Conservation (phyloP, 2,797 vertebrate genomes). For the Mus minutoides region DNA sequence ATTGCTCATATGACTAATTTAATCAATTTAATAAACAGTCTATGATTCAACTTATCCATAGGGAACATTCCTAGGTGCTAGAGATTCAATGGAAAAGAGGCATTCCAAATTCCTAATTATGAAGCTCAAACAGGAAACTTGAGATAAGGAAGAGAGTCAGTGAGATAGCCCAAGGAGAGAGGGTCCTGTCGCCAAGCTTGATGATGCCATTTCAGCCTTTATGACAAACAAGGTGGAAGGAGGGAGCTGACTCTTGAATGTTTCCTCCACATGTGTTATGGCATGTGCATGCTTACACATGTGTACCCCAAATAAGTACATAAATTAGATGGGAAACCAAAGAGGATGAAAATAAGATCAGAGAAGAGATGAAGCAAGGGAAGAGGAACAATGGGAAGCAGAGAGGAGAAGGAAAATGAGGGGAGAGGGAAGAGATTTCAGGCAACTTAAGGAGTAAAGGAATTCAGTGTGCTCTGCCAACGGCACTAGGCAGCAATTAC, state of each 20-base stretch:
- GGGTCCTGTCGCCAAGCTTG: background rate
- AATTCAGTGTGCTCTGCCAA: background rate
- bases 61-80: background rate
- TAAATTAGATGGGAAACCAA: background rate
- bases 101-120: background rate
- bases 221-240: no score
- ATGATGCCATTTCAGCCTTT: background rate
- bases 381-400: rapidly evolving
- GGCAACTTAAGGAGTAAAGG: background rate
- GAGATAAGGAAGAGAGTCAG: background rate
- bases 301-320: background rate
- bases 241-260: background rate
- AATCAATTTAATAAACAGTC: background rate
- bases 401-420: background rate
- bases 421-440: background rate
- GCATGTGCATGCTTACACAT: background rate
- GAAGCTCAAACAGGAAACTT: background rate
- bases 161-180: background rate
- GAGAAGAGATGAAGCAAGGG: background rate
- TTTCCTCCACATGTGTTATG: background rate
- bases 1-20: background rate
- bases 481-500: background rate
- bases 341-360: background rate
- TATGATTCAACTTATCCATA: background rate
- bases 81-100: background rate